Base-by-base conservation (phyloP, 1,140 invertebrate genomes). In the Trachelipus rathkii region DNA sequence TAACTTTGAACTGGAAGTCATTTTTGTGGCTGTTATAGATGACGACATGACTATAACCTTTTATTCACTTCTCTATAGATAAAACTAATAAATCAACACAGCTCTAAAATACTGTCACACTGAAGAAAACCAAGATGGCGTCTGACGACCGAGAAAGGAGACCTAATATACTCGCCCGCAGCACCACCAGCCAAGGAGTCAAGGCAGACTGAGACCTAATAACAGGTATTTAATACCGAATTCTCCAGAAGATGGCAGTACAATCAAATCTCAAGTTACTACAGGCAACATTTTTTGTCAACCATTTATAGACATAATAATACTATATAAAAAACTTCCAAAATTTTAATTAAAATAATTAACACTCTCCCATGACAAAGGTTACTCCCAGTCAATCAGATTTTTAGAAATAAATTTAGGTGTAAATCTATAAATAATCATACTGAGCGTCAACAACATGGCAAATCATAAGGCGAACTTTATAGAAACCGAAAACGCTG, bases 221-320 rank as follows among this genome's bases (percentile, higher is more conserved):
- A 15, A 13, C 11, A 60, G 50, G 50, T 60, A 15, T 13, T 60
- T 13, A 60, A 60, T 60, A 60, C 50, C 19, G 50, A 60, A 60
- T 60, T 60, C 50, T 60, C 50, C 50, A 60, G 19, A 60, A 60
- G 50, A 60, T 60, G 50, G 50, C 50, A 60, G 50, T 60, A 60
- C 11, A 60, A 60, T 60, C 8, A 15, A 15, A 60, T 13, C 50
- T 60, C 50, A 60, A 60, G 50, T 60, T 60, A 60, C 50, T 60
- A 60, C 50, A 60, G 50, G 50, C 50, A 60, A 19, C 50, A 60
- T 15, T 60, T 15, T 33, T 19, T 60, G 8, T 60, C 50, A 60
- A 60, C 50, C 50, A 60, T 60, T 60, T 60, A 60, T 60, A 60
- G 50, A 60, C 50, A 60, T 60, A 33, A 33, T 6, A 33, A 33